Base-by-base conservation (phyloP, 1,140 invertebrate species). In the Drosophila truncata region DNA sequence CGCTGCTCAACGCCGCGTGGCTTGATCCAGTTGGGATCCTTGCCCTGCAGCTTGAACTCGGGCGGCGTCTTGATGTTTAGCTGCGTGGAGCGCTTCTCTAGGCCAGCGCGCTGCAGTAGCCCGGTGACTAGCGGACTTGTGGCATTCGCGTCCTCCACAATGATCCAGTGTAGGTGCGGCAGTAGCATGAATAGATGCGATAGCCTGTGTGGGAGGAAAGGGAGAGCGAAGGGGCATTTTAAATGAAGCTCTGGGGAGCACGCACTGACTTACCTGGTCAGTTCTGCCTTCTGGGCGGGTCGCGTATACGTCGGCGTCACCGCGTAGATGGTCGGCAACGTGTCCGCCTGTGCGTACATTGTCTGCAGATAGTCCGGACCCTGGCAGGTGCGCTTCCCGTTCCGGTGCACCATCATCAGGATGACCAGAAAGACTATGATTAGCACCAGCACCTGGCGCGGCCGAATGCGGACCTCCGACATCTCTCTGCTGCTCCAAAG, bases 1-100 rank as follows among this genome's bases (percentile, higher is more conserved):
- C 99, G 94, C 93, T 99, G 99, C 69, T 97, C 95, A 0, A 99
- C 98, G 16, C 99, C 99, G 80, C 98, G 94, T 1, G 99, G 98
- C 93, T 99, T 97, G 42, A 95, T 95, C 97, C 97, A 99, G 84
- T 96, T 95, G 29, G 96, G 96, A 93, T 98, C 96, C 61, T 93
- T 94, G 64, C 91, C 93, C 16, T 94, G 94, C 20, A 97, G 84
- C 92, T 97, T 97, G 79, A 95, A 95, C 65, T 95, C 93, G 5
- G 93, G 67, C 11, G 97, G 97, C 13, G 94, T 95, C 4, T 93
- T 74, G 0, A 79, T 93, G 52, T 93, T 92, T 0, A 93, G 57
- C 54, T 84, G 78, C 0, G 92, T 93, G 8, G 78, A 88, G n/a
- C 92, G 80, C 54, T 86, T 50, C 10, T 62, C 57, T 33, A 93